Evolutionary conservation across 2,797 vertebrate species (phyloP), one percentile per base, ranked within the genome.

Genomic region (Thaleichthys pacificus): DNA sequence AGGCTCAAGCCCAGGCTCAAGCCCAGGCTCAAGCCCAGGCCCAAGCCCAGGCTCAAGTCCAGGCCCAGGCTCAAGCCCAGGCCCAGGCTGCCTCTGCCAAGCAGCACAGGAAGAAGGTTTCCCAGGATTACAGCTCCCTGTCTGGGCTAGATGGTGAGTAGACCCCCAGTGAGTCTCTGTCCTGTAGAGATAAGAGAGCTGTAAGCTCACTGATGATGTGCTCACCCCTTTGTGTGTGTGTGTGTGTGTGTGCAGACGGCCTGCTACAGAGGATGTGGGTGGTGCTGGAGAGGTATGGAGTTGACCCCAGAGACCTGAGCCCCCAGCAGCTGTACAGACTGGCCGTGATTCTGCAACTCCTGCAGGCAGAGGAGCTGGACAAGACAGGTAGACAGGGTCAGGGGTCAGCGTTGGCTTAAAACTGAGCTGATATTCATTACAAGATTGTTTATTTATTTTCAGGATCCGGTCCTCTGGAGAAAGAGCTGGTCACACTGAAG

Each of bases 241-340:
- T 69, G 65, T 68, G 68, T 60, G 54, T 61, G 56, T 61, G 68
- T 66, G 70, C 83, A 98, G 97, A 96, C 1, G 83, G 69, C 24
- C 82, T 92, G 32, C 84, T 94, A 72, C 94, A 94, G 88, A 95
- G 93, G 83, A 82, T 98, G 77, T 92, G 91, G 0, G 88, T 87
- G 8, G 87, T 95, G 51, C 79, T 97, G 84, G 92, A 95, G 17
- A 93, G 86, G 85, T 93, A 95, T 0, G 90, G 95, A 5, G 77
- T 96, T 26, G 93, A 95, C 61, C 92, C 96, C 67, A 92, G 89
- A 2, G 94, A 97, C 64, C 90, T 98, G 84, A 96, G 90, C 70
- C 92, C 94, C 1, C 94, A 96, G 78, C 95, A 97, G 87, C 92
- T 98, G 54, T 94, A 92, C 80, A 95, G 89, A 67, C 90, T 98